Evolutionary conservation across 2,113 vertebrate species (phyloP).

Genomic region (Tringa solitaria): DNA sequence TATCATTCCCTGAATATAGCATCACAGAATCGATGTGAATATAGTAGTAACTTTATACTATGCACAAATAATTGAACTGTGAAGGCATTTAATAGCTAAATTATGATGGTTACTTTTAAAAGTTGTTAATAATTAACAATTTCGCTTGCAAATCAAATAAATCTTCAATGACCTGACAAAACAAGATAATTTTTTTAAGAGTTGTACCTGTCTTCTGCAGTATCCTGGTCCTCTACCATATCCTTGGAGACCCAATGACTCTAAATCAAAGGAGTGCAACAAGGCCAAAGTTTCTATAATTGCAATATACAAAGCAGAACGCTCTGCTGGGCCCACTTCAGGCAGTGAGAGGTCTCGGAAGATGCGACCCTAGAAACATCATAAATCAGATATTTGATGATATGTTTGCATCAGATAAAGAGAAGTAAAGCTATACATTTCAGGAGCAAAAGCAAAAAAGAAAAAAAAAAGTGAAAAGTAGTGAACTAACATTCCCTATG

Average conservation of each 20-base stretch:
- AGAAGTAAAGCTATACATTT: background rate
- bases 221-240: conserved; percentile 86
- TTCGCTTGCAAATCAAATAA: background rate
- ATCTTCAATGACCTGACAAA: background rate
- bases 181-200: background rate
- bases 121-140: background rate
- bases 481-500: background rate
- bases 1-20: background rate
- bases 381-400: background rate
- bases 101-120: background rate
- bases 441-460: background rate
- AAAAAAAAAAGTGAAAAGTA: background rate
- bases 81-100: background rate
- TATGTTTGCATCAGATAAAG: background rate
- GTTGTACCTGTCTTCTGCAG: conserved; percentile 87
- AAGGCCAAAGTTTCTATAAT: conserved; percentile 82
- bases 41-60: background rate
- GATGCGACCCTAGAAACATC: conserved; percentile 82
- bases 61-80: background rate
- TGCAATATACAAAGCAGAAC: conserved; percentile 85
- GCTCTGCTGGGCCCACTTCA: conserved; percentile 80
- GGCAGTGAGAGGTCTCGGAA: conserved; percentile 83
- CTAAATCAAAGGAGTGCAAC: conserved; percentile 81
- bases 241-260: conserved; percentile 75
- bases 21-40: background rate